Percentiles rank a stretch among this genome's conserved stretches.
These are phyloP conservation scores for Erebia aethiops DNA, from an alignment of 2,888 invertebrate species.

Conservation along the genomic window DNA sequence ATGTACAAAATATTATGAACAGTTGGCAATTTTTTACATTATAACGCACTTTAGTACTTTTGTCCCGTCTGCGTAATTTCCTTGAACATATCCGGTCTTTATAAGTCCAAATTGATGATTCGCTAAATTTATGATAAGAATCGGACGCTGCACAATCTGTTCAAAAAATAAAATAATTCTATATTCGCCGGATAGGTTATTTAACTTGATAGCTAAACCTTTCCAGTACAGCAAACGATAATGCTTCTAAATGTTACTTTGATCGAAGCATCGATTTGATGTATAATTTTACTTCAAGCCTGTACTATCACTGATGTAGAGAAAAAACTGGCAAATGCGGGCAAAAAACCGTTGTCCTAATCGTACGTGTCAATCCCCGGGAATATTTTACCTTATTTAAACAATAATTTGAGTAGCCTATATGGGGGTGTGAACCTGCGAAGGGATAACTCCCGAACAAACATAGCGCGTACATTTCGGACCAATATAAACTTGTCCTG, in stretches of 20 bases:
- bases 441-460: constrained; percentile 78
- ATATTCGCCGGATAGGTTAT: not conserved
- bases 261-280: too few relatives aligned
- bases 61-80: not conserved
- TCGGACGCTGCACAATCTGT: not conserved
- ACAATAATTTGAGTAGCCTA: constrained; percentile 72
- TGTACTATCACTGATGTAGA: not conserved
- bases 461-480: constrained; percentile 68
- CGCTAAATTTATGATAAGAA: not conserved
- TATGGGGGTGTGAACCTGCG: constrained; percentile 64
- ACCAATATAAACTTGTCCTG: constrained; percentile 55
- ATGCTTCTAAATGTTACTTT: too few relatives aligned
- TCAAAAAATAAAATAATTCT: not conserved
- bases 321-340: not conserved
- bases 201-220: not conserved
- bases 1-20: not conserved
- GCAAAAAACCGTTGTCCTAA: constrained; percentile 15
- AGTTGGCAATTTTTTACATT: not conserved
- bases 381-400: constrained; percentile 62
- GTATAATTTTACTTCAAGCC: not conserved
- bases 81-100: not conserved
- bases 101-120: not conserved
- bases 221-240: not conserved
- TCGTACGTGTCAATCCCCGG: constrained; percentile 59
- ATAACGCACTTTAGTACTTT: not conserved